Conservation (phyloP, 2,113 vertebrate species). For the Amblyopsis rosae region DNA sequence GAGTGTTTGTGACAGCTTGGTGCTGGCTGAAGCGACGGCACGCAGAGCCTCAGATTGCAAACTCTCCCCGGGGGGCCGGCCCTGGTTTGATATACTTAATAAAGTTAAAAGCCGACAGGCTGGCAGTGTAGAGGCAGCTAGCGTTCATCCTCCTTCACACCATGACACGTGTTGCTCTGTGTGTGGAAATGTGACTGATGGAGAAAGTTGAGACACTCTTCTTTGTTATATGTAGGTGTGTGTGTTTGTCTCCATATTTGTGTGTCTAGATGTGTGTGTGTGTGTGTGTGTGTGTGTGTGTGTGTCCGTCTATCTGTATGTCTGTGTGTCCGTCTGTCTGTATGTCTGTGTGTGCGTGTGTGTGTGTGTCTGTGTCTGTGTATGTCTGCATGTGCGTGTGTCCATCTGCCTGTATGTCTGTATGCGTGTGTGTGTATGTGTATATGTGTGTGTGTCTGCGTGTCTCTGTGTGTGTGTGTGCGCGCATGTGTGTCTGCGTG, state of each 20-base stretch:
- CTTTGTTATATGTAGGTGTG: slow-evolving; percentile 24
- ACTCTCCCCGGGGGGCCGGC: slow-evolving; percentile 71
- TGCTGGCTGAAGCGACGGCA: slow-evolving; percentile 65
- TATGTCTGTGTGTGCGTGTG: too few relatives aligned
- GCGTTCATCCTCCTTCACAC: slow-evolving; percentile 41
- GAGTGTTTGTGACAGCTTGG: slow-evolving; percentile 74
- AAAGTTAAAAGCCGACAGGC: slow-evolving; percentile 73
- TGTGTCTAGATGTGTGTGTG: slow-evolving; percentile 6
- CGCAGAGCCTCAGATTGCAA: slow-evolving; percentile 73
- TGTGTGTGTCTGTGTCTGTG: too few relatives aligned
- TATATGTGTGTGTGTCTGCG: not conserved
- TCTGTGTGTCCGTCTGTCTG: too few relatives aligned
- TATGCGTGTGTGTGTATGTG: slow-evolving; percentile 11
- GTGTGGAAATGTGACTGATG: slow-evolving; percentile 57
- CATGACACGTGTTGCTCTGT: slow-evolving; percentile 51
- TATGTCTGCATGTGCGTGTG: not conserved
- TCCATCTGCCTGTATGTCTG: not conserved
- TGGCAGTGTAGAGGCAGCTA: slow-evolving; percentile 43
- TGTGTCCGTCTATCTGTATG: not conserved
- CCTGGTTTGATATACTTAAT: slow-evolving; percentile 74
- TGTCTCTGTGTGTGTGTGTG: not conserved
- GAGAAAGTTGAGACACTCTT: slow-evolving; percentile 57
- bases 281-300: slow-evolving; percentile 5
- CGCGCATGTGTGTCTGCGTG: not conserved
- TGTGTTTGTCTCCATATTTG: not conserved